Evolutionary conservation across 2,888 invertebrate species (phyloP).

Genomic region (Aporophyla lueneburgensis): DNA sequence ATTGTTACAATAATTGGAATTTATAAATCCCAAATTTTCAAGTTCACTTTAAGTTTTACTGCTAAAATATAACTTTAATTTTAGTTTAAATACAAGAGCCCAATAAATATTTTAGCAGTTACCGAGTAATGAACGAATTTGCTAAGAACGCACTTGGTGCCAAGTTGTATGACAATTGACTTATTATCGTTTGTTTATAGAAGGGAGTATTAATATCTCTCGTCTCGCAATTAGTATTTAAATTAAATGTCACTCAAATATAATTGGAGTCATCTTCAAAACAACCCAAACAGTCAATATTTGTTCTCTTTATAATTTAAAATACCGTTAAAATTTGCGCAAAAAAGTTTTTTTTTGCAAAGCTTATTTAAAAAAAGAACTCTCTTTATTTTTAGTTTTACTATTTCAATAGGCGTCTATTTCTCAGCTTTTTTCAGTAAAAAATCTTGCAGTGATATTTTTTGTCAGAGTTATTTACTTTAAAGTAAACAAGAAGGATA

Average conservation of each 20-base stretch:
- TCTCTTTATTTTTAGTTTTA: background rate
- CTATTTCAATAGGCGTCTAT: background rate
- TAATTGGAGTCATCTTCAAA: constrained; percentile 36
- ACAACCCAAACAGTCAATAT: constrained; percentile 23
- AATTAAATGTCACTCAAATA: constrained; percentile 31
- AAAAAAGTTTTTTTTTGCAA: constrained; percentile 7
- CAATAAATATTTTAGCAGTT: constrained; percentile 16
- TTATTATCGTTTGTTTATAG: constrained; percentile 51
- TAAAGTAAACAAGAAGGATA: too few species aligned
- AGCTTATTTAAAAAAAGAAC: background rate
- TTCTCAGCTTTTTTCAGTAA: background rate
- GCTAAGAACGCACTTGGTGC: constrained; percentile 25
- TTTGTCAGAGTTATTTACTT: background rate
- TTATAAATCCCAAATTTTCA: background rate
- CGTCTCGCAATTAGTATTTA: constrained; percentile 42
- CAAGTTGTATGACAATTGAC: constrained; percentile 53
- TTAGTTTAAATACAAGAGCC: constrained; percentile 15
- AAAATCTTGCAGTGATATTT: background rate
- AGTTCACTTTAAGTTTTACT: background rate
- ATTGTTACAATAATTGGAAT: constrained; percentile 1
- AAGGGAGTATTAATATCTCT: constrained; percentile 42
- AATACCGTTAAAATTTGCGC: constrained; percentile 8
- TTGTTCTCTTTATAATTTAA: constrained; percentile 15
- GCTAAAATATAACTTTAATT: constrained; percentile 4
- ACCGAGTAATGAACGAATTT: background rate